Evolutionary conservation across 2,888 invertebrate genomes (phyloP).

Genomic region (Xiphydria camelus): DNA sequence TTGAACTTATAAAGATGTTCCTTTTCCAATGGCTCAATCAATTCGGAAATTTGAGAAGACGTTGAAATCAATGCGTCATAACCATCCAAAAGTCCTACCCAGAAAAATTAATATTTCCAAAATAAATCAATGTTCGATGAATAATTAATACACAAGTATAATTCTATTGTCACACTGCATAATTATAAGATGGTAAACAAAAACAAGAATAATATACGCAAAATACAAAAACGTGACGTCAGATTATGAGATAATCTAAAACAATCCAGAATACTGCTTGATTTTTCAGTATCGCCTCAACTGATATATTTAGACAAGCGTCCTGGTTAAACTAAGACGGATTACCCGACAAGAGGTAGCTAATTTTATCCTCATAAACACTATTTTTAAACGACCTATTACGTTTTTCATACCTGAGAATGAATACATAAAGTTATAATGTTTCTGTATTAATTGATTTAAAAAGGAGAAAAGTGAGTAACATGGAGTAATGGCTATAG

Average conservation of each 20-base stretch:
- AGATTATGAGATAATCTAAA: no score
- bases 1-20: slow-evolving; percentile 66
- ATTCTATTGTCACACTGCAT: not conserved
- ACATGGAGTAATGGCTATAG: no score
- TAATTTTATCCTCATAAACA: slow-evolving; percentile 12
- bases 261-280: no score
- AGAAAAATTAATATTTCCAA: slow-evolving; percentile 14
- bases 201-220: no score
- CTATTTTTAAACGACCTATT: slow-evolving; percentile 1
- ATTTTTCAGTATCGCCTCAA: slow-evolving; percentile 6
- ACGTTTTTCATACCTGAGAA: no score
- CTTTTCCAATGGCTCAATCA: slow-evolving; percentile 65
- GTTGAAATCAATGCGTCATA: slow-evolving; percentile 67
- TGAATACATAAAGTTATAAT: no score
- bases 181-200: not conserved
- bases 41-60: slow-evolving; percentile 63
- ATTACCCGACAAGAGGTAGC: slow-evolving; percentile 9
- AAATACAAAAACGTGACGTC: no score
- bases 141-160: not conserved
- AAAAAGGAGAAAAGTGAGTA: no score
- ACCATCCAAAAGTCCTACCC: slow-evolving; percentile 64
- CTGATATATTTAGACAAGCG: slow-evolving; percentile 16
- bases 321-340: slow-evolving; percentile 10
- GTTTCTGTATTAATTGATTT: no score
- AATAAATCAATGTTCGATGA: slow-evolving; percentile 5